Evolutionary conservation across 2,797 vertebrate species (phyloP), one percentile per base, ranked within the genome.

Genomic region (Lycodopsis pacificus): DNA sequence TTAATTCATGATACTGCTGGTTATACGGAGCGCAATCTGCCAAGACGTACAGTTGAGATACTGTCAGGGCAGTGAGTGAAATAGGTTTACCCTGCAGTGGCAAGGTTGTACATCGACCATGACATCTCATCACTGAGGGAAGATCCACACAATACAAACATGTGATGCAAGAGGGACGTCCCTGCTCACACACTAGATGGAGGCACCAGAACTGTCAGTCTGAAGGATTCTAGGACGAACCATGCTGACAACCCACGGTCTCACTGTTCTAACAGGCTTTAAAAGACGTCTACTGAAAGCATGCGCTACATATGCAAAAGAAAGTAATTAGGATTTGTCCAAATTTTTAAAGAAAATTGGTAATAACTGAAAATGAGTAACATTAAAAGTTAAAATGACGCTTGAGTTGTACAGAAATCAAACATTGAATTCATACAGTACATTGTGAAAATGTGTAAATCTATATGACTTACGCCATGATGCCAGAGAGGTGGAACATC

Each of bases 401-500:
- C 27, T 42, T n/a, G 15, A 30, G 51, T 42, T 30, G 11, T 42
- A 69, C 12, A 56, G 27, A 59, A 12, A 36, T 22, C 20, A 46
- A 40, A 59, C 54, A 48, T 38, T 65, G 8, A 36, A 20, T 65
- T 20, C 15, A 27, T 20, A 19, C 25, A 49, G 20, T 17, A 36
- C n/a, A 61, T 44, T 66, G 7, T 36, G 34, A 67, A 36, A 53
- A 40, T 17, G 5, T 19, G 7, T n/a, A 46, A 49, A 2, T 63
- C 15, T 36, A 32, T 19, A 9, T 15, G 38, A 98, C 98, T 97
- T 94, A 99, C 98, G 98, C 96, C 98, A 99, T 99, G 95, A 99
- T 99, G 84, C 98, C 98, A 0, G 98, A 99, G 17, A 99, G 96
- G 90, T 99, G 98, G 95, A 99, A 99, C 87, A 99, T 93, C 93